Evolutionary conservation across 2,888 invertebrate species (phyloP), one percentile per base, ranked within the genome.

Genomic region (Aleiodes testaceus): DNA sequence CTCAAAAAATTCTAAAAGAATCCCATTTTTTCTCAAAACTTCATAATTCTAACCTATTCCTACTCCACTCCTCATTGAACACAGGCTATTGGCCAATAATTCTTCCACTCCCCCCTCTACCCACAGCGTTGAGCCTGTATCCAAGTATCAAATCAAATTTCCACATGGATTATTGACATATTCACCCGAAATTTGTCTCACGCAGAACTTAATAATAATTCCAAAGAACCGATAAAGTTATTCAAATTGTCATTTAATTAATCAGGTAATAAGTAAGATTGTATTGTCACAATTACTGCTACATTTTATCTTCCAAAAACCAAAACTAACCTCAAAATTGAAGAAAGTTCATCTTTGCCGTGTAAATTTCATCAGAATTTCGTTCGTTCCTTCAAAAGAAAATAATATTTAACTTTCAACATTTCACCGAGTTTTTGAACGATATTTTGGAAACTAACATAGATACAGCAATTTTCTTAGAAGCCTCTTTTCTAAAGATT

Each of bases 111-210:
- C 53, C n/a, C 4, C 4, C 26, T 26, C 26, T 7, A 6, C 12
- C n/a, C 30, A n/a, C 6, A 14, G 55, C 26, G 26, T 26, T 55
- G n/a, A 4, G 14, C 30, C 16, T 14, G 36, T 14, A 6, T n/a
- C 16, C 36, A 14, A 36, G 42, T 42, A 36, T 42, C 59, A 59
- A 14, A 42, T 59, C 59, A 59, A 59, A 12, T 36, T 36, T 79
- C 77, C 80, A 79, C 79, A 79, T 79, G 79, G 77, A 79, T 79
- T 78, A 76, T 79, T 79, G 74, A 78, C 75, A 74, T 72, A 74
- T 78, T 78, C 75, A 52, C 63, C 14, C 49, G 65, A 45, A 68
- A 61, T 69, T 59, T 47, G 63, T 14, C 52, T 22, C 30, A 67
- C 16, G 44, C 26, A 61, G 59, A 59, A 69, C 26, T 30, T 44